A percentile compares a stretch with the other conserved stretches of the same genome.
Evolutionary conservation across 2,797 vertebrate genomes (phyloP).

Genomic region (Crax fasciolata): DNA sequence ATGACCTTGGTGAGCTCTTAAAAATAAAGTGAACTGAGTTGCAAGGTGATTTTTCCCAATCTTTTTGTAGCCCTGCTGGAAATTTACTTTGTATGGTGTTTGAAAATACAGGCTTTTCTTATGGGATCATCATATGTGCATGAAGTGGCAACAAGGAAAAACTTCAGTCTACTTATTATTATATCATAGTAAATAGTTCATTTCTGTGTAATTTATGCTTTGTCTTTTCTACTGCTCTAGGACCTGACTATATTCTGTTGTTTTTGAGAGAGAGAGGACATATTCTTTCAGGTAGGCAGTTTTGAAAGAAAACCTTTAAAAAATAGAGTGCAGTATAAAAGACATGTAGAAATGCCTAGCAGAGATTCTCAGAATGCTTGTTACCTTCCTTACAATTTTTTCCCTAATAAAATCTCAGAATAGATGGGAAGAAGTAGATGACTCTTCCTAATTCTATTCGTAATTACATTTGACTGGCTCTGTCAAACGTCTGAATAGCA

Average conservation of each 20-base stretch:
- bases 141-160: neutral
- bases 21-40: constrained; percentile 74
- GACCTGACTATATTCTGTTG: neutral
- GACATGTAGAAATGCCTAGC: constrained; percentile 26
- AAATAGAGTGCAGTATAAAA: neutral
- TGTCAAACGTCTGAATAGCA: constrained; percentile 44
- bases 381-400: constrained; percentile 36
- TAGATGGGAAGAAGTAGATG: constrained; percentile 50
- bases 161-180: neutral
- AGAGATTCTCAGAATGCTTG: constrained; percentile 52
- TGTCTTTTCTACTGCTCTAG: constrained; percentile 4
- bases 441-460: constrained; percentile 63
- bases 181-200: constrained; percentile 20
- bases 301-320: neutral
- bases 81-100: constrained; percentile 34
- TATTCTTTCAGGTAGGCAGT: neutral
- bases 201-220: constrained; percentile 28
- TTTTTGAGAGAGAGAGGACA: neutral
- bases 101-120: constrained; percentile 50
- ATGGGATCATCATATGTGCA: constrained; percentile 1
- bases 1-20: constrained; percentile 74
- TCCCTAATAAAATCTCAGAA: constrained; percentile 12
- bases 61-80: constrained; percentile 50
- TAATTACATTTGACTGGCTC: constrained; percentile 63
- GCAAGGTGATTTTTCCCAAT: constrained; percentile 65